Evolutionary conservation across 2,113 vertebrate genomes (phyloP), one percentile per base, ranked within the genome.

Genomic region (Theristicus caerulescens): DNA sequence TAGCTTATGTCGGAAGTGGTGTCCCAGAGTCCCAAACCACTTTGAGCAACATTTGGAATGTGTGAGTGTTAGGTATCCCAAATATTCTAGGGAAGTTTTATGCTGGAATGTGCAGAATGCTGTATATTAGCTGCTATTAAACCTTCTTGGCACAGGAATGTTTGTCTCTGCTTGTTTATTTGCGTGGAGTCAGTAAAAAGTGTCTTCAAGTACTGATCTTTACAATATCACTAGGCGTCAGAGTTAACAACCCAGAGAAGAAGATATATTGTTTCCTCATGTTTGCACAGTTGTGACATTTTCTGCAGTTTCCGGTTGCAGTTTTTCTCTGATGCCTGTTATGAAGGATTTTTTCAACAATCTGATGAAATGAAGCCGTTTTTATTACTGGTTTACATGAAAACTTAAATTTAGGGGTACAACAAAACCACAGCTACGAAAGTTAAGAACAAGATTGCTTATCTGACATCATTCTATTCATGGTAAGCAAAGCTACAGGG

Each of bases 51-150:
- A 85, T 93, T 94, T 93, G 93, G 79, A 91, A 82, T 66, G 73
- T 2, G 1, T 80, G 62, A 94, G 46, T 58, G 26, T 86, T 91
- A 54, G 46, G 38, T 73, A 94, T 82, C 66, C 67, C 70, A 95
- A 69, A 82, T 58, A 82, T 93, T 51, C 51, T 62, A 20, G 62
- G 67, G 51, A 90, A 88, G 62, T 82, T 95, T 90, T 79, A n/a
- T 32, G 38, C 64, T 77, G 86, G 66, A 95, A 97, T 36, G 71
- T 77, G 78, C 66, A 93, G 78, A 96, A 89, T 82, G 89, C 70
- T 95, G 77, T 91, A 69, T 91, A 96, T 96, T 91, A 91, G 81
- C 88, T 94, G 73, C 73, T 92, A 15, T 76, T 86, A 93, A 94
- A 74, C 73, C 54, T 86, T 27, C 34, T 70, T 85, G 62, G 91